These are phyloP conservation scores for Amphiprion clarkii DNA, from an alignment of 2,797 vertebrate species.

Conservation along the genomic window DNA sequence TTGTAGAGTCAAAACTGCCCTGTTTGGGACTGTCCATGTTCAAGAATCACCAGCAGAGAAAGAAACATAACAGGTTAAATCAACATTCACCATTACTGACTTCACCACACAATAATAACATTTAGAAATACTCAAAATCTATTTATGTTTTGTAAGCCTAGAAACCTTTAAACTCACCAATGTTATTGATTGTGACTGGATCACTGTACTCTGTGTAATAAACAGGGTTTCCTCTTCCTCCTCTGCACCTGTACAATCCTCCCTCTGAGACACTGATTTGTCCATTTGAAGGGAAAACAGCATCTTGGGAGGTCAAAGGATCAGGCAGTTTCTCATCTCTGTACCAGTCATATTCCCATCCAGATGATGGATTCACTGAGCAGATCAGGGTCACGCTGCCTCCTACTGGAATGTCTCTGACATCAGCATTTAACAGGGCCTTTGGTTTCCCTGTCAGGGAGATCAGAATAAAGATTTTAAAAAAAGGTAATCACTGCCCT, in stretches of 20 bases:
- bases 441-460: too few species aligned
- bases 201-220: constrained; percentile 35
- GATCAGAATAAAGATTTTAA: too few species aligned
- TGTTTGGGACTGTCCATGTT: constrained; percentile 4
- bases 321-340: neutral
- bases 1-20: constrained; percentile 21
- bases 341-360: neutral
- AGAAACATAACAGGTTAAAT: too few species aligned
- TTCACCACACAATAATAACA: too few species aligned
- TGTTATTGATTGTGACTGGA: neutral
- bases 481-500: too few species aligned
- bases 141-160: neutral
- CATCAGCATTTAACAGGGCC: too few species aligned
- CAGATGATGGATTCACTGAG: neutral
- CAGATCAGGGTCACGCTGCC: neutral
- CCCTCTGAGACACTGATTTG: constrained; percentile 13
- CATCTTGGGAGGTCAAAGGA: neutral
- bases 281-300: neutral
- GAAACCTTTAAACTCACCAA: neutral
- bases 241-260: constrained; percentile 47
- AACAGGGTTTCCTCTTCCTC: constrained; percentile 25
- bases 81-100: too few species aligned
- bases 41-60: neutral
- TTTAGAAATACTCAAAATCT: too few species aligned
- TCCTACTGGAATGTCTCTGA: neutral